Conservation (phyloP, 1,140 invertebrate genomes). For the Cheumatopsyche charites region DNA sequence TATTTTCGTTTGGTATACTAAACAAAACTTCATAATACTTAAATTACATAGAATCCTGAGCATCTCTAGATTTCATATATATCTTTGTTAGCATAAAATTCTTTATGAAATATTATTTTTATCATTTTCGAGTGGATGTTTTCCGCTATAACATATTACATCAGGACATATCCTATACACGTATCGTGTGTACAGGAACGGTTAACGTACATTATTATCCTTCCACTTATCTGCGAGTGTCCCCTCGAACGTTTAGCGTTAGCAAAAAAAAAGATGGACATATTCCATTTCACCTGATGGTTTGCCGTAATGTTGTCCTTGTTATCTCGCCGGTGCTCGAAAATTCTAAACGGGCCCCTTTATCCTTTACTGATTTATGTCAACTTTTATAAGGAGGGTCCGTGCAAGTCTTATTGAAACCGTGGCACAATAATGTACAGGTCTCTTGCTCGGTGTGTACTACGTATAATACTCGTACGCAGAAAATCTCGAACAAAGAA, state of each 20-base stretch:
- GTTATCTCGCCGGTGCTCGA: conserved; percentile 32
- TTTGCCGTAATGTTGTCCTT: conserved; percentile 41
- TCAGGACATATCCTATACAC: background rate
- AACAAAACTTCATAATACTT: too few relatives aligned
- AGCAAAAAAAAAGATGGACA: conserved; percentile 8
- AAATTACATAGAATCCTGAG: too few relatives aligned
- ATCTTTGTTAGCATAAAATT: too few relatives aligned
- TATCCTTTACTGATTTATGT: conserved; percentile 45
- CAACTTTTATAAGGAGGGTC: conserved; percentile 41
- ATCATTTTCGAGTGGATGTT: too few relatives aligned
- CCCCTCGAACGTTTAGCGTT: conserved; percentile 18
- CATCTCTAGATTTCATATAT: too few relatives aligned
- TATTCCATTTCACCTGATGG: conserved; percentile 41
- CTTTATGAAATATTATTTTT: too few relatives aligned
- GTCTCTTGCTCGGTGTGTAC: conserved; percentile 4
- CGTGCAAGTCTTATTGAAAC: conserved; percentile 39
- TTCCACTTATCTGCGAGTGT: background rate
- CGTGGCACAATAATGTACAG: conserved; percentile 38
- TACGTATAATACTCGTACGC: background rate
- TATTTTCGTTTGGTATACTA: too few relatives aligned
- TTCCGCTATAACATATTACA: too few relatives aligned
- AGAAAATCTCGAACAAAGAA: conserved; percentile 42
- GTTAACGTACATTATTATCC: conserved; percentile 15
- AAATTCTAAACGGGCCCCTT: conserved; percentile 41
- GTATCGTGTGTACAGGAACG: background rate